Percentiles rank a stretch among this genome's conserved stretches.
Conservation (phyloP, 53 echinoderm and acorn worm genomes). For the Glandiceps talaboti region DNA sequence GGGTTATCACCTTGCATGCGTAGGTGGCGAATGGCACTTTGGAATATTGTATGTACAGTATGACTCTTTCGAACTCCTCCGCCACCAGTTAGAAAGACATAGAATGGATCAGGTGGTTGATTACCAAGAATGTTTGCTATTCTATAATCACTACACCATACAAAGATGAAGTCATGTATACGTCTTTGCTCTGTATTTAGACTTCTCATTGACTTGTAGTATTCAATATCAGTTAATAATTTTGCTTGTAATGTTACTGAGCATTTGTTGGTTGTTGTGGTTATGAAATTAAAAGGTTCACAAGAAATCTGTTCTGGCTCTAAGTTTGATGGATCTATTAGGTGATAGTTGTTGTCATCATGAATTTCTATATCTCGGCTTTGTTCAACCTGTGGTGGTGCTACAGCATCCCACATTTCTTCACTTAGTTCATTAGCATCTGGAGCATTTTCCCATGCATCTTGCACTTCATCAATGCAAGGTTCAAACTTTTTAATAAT, state of each 20-base stretch:
- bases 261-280: not conserved
- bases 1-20: conserved; percentile 4
- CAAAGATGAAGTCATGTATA: not conserved
- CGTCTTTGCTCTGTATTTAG: not conserved
- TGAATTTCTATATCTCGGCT: not conserved
- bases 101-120: conserved; percentile 6
- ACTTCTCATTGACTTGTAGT: not conserved
- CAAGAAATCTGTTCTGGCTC: not conserved
- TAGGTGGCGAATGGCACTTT: conserved; percentile 9
- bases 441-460: not conserved
- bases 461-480: not conserved
- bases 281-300: not conserved
- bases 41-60: conserved; percentile 9
- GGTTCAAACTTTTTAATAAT: not conserved
- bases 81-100: conserved; percentile 17
- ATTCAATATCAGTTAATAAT: not conserved
- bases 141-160: not conserved
- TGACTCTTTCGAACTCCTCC: conserved; percentile 15
- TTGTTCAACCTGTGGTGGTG: not conserved
- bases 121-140: not conserved
- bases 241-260: not conserved
- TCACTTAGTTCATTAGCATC: not conserved
- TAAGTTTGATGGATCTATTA: not conserved
- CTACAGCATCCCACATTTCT: not conserved
- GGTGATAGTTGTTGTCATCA: not conserved